phyloP scores from a whole-genome alignment of 2,797 vertebrate genomes.

The Eulemur albifrons region DNA sequence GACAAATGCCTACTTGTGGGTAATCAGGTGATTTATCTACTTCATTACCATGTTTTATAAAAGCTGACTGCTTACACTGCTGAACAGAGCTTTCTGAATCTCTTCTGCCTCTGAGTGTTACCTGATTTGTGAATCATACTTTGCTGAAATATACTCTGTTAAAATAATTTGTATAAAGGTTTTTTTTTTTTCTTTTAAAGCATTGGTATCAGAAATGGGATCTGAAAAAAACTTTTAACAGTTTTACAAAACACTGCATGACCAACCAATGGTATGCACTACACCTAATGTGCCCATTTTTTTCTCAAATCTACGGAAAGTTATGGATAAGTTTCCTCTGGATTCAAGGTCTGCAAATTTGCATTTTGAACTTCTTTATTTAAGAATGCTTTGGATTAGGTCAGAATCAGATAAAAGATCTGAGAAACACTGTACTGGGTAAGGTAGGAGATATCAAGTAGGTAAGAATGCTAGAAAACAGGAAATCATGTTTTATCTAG shows the following conservation, averaged over 20 bases:
- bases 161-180: background rate
- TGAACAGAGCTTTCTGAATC: background rate
- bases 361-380: background rate
- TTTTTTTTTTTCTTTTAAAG: background rate
- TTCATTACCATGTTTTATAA: background rate
- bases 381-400: background rate
- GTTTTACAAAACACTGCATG: background rate
- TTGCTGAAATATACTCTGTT: background rate
- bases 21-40: background rate
- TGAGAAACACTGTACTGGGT: background rate
- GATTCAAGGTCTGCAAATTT: background rate
- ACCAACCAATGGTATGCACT: background rate
- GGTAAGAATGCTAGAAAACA: background rate
- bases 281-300: background rate
- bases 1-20: background rate
- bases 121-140: background rate
- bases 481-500: background rate
- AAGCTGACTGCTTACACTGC: background rate
- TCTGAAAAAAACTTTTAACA: background rate
- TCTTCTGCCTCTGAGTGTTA: background rate
- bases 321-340: background rate
- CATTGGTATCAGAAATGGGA: background rate
- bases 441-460: background rate
- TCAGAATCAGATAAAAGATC: too few relatives aligned
- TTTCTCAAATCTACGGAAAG: background rate